Base-by-base conservation (phyloP, 2,797 vertebrate genomes). In the Sandelia bainsii region DNA sequence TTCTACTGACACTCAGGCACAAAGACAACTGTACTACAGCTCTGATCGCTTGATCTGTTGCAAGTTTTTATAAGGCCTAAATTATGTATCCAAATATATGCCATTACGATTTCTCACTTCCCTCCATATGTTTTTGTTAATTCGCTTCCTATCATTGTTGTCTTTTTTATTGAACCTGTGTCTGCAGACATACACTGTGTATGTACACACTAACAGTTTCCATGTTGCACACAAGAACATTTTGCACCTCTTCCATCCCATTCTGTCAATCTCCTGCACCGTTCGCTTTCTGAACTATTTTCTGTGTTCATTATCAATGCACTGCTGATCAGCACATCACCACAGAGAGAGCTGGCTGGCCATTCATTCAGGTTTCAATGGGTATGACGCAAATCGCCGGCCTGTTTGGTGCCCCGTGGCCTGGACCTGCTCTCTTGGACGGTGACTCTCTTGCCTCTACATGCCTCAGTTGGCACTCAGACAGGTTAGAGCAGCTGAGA, bases 301-400 rank as follows among this genome's bases (percentile, higher is more conserved):
- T 84, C 68, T 54, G 58, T 77, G 61, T 80, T 84, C 75, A 86
- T 88, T 80, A 78, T 82, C 79, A 85, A 79, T 83, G 83, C 77
- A 57, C 81, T 56, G 69, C 80, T 83, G 84, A 88, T 84, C 81
- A 81, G 68, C 70, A 89, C 85, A 84, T 83, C 65, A 60, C 69
- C 81, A 77, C 72, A 54, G 72, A 54, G 72, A 82, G 75, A 86
- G 78, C 79, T 46, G 44, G 51, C 54, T 39, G 71, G 79, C 75
- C 77, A 83, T 91, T 92, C 88, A 91, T 85, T 62, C 80, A 32
- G 39, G 45, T 84, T 86, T 91, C 83, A 91, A 92, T 86, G 53
- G 80, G 72, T 81, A 67, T 92, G 91, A 92, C 91, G 90, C 81
- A 93, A 89, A 88, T 91, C 77, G 71, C 57, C 77, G 87, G 83